These are phyloP conservation scores for Scaptomyza montana DNA, from an alignment of 1,140 invertebrate species.

Conservation along the genomic window DNA sequence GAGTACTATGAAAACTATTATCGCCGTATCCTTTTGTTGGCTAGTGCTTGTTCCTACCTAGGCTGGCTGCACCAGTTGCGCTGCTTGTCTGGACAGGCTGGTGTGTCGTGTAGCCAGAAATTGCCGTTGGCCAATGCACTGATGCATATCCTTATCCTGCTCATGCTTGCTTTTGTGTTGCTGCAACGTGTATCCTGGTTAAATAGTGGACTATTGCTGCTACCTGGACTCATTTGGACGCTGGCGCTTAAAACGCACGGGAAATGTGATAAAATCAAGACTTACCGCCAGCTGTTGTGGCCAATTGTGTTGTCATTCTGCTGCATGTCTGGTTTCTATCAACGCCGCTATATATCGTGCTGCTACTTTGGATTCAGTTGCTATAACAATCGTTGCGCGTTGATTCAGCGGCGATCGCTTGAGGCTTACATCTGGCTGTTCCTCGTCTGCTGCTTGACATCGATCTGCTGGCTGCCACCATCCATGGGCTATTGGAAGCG, in stretches of 20 bases:
- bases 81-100: neutral
- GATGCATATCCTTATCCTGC: neutral
- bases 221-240: slow-evolving; percentile 44
- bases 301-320: slow-evolving; percentile 2
- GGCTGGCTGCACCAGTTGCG: slow-evolving; percentile 85
- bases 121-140: neutral
- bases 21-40: slow-evolving; percentile 86
- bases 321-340: slow-evolving; percentile 39
- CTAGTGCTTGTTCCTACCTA: slow-evolving; percentile 86
- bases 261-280: neutral
- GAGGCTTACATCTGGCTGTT: slow-evolving; percentile 37
- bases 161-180: slow-evolving; percentile 28
- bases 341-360: slow-evolving; percentile 21
- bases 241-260: neutral
- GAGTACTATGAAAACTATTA: slow-evolving; percentile 91
- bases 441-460: slow-evolving; percentile 22
- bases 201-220: slow-evolving; percentile 20
- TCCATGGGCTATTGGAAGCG: slow-evolving; percentile 44
- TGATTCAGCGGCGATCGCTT: neutral
- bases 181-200: slow-evolving; percentile 35
- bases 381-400: slow-evolving; percentile 25
- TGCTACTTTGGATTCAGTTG: slow-evolving; percentile 41
- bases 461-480: slow-evolving; percentile 25
- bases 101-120: neutral
- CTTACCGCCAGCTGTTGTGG: neutral